Base-by-base conservation (phyloP, 2,888 invertebrate species). In the Neoascia interrupta region DNA sequence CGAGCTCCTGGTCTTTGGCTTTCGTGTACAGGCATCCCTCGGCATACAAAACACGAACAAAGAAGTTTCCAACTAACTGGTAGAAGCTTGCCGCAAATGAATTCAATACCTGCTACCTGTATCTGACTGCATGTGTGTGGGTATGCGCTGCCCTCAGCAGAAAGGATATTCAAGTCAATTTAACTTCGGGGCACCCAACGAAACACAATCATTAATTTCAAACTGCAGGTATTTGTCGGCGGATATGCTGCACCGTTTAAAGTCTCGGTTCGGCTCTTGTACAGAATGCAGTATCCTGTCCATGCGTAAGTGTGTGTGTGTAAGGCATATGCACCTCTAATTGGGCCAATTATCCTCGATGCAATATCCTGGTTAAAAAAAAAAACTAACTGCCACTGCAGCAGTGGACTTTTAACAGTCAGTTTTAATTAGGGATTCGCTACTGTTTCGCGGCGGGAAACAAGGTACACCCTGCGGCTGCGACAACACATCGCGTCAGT, bases 121-220 rank as follows among this genome's bases (percentile, higher is more conserved):
- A 23, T 3, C 19, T 23, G 15, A 10, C 0, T 5, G 45, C 11
- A 31, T 51, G 8, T 16, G 11, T 28, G 47, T 13, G 28, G 5
- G 34, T 28, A 10, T 21, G 39, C 34, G 28, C 16, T 10, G 6
- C 15, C 21, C 10, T n/a, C 8, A 49, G 26, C 47, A 60, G 8
- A 75, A 69, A 69, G 75, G 75, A 75, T 73, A 73, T 73, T 72
- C 79, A 72, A 79, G 79, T 79, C 68, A 63, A 79, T 79, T 79
- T 68, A 73, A 73, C 73, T 68, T 68, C 54, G 49, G 66, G 60
- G 51, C 70, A 68, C 66, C 61, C 61, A 79, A 68, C 73, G 66
- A 73, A 79, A 79, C 73, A 73, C 56, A 79, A 79, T 73, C 79
- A 79, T 73, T 79, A 79, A 79, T 73, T 72, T 56, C 79, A 56